These are phyloP conservation scores for Drosophila teissieri DNA, from an alignment of 1,140 invertebrate genomes.

Conservation along the genomic window DNA sequence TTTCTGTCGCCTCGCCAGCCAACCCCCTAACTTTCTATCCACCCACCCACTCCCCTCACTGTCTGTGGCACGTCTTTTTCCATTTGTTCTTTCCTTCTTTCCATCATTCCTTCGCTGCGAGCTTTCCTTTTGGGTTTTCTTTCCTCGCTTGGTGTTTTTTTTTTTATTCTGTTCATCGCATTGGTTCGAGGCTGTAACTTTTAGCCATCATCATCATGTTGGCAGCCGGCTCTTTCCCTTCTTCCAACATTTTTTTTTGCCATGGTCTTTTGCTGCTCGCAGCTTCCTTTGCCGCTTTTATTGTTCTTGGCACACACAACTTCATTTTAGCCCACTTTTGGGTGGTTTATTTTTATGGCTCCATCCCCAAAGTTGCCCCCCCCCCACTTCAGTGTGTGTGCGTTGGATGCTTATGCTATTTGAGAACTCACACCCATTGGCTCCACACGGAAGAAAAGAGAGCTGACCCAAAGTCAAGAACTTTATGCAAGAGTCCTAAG, in stretches of 20 bases:
- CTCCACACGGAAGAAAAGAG: constrained; percentile 3
- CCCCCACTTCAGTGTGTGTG: constrained; percentile 16
- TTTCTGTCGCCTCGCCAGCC: constrained; percentile 70
- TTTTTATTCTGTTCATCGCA: not conserved
- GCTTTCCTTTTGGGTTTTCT: constrained; percentile 37
- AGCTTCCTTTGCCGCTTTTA: constrained; percentile 69
- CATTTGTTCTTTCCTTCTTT: constrained; percentile 49
- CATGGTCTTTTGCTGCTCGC: constrained; percentile 15
- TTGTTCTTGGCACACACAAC: constrained; percentile 79
- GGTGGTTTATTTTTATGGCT: constrained; percentile 80
- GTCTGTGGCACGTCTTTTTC: constrained; percentile 71
- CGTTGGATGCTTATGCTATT: constrained; percentile 73
- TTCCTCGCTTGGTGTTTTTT: constrained; percentile 10
- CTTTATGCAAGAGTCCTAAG: not conserved
- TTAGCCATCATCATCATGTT: constrained; percentile 62
- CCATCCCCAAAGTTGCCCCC: constrained; percentile 40
- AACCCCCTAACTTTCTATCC: constrained; percentile 19
- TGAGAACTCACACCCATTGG: constrained; percentile 65
- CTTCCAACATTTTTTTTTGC: not conserved
- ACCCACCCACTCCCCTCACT: not conserved
- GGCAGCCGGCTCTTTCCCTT: not conserved
- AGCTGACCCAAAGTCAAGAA: constrained; percentile 13
- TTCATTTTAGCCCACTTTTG: constrained; percentile 81
- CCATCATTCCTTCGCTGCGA: constrained; percentile 40
- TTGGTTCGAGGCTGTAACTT: constrained; percentile 61